These are phyloP conservation scores for Teleopsis dalmanni DNA, from an alignment of 1,140 invertebrate species.

Conservation along the genomic window DNA sequence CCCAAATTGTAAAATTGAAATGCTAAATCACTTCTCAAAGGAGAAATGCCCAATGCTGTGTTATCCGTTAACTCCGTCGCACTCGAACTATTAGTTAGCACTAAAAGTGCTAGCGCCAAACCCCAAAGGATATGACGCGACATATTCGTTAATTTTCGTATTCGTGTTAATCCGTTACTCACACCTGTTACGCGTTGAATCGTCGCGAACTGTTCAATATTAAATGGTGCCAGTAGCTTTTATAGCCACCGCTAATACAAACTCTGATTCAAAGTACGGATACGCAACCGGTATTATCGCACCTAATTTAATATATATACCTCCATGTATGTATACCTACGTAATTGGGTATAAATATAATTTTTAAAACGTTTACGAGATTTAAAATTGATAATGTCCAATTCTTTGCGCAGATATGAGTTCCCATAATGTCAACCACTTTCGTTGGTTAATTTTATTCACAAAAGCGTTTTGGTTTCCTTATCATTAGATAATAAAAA, in stretches of 20 bases:
- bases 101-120: conserved; percentile 9
- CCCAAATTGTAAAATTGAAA: conserved; percentile 5
- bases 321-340: no score
- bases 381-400: no score
- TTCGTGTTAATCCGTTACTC: conserved; percentile 1
- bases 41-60: background rate
- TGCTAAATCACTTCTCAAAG: conserved; percentile 7
- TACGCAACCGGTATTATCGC: no score
- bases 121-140: conserved; percentile 9
- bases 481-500: no score
- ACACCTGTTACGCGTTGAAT: background rate
- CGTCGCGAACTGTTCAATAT: conserved; percentile 2
- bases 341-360: no score
- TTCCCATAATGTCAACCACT: no score
- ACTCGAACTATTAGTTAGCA: background rate
- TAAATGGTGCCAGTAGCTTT: conserved; percentile 3
- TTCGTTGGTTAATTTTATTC: no score
- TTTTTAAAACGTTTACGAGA: no score
- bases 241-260: conserved; percentile 4
- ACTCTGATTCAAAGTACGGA: background rate
- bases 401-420: no score
- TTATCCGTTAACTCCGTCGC: conserved; percentile 7
- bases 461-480: no score
- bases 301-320: no score
- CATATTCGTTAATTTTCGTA: conserved; percentile 2